Percentiles rank a stretch among this genome's conserved stretches.
Evolutionary conservation across 2,888 invertebrate species (phyloP).

Genomic region (Drosophila colorata): DNA sequence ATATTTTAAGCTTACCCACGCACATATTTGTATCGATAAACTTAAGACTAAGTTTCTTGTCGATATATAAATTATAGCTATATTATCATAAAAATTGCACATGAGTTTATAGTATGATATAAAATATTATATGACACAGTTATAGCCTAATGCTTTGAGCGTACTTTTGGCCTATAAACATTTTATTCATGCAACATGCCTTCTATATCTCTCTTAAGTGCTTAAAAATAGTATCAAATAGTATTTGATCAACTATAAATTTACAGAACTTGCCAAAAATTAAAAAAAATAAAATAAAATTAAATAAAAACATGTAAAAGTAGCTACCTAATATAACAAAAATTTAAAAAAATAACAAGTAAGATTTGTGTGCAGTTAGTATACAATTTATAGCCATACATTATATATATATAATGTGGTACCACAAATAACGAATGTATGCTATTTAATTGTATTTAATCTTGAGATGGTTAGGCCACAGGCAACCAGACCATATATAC

Average conservation of each 20-base stretch:
- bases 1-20: no score
- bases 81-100: not conserved
- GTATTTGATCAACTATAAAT: no score
- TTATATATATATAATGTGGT: not conserved
- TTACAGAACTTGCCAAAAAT: no score
- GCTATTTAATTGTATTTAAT: not conserved
- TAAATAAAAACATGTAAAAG: slow-evolving; percentile 13
- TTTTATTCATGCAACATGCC: no score
- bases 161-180: no score
- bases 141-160: no score
- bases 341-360: slow-evolving; percentile 4
- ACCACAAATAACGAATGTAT: not conserved
- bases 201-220: not conserved
- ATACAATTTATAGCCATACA: slow-evolving; percentile 22
- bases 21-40: no score
- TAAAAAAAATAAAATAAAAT: not conserved
- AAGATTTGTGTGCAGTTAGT: slow-evolving; percentile 30
- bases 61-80: no score
- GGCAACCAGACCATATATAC: no score
- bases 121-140: no score
- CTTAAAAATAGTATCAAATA: slow-evolving; percentile 5
- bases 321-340: slow-evolving; percentile 40
- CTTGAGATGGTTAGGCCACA: slow-evolving; percentile 12
- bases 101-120: no score
- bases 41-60: no score